Conservation (phyloP, 2,113 vertebrate species). For the Apteryx mantelli region DNA sequence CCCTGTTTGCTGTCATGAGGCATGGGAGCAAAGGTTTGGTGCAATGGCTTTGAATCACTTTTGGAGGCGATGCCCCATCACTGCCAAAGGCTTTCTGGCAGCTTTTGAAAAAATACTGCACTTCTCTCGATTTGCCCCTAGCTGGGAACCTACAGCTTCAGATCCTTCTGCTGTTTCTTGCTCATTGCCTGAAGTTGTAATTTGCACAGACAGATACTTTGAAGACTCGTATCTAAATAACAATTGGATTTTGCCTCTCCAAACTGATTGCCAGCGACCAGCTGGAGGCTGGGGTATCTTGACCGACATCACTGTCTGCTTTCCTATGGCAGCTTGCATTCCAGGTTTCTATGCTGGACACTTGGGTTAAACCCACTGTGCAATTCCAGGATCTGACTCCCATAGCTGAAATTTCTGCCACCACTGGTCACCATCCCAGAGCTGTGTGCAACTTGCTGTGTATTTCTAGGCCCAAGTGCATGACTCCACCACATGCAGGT, state of each 20-base stretch:
- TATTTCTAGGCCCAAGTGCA: fast-evolving
- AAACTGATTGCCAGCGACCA: not conserved
- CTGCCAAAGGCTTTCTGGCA: not conserved
- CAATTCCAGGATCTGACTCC: not conserved
- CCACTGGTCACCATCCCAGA: not conserved
- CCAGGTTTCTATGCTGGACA: not conserved
- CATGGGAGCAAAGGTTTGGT: not conserved
- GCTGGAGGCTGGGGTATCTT: not conserved
- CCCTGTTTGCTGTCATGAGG: not conserved
- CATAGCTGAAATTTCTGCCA: not conserved
- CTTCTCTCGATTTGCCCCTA: not conserved
- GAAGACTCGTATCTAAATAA: not conserved
- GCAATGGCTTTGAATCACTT: not conserved
- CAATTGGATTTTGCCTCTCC: not conserved
- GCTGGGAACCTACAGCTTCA: not conserved
- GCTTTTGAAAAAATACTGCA: not conserved
- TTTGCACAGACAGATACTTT: not conserved
- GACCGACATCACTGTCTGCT: not conserved
- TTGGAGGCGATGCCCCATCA: not conserved
- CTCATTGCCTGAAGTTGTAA: not conserved
- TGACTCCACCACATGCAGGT: not conserved
- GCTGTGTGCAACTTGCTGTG: not conserved
- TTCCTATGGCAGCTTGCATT: not conserved
- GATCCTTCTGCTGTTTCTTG: not conserved
- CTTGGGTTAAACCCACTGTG: not conserved